A percentile compares a stretch with the other conserved stretches of the same genome.
Evolutionary conservation across 1,140 invertebrate species (phyloP).

Genomic region (Hypothenemus hampei): DNA sequence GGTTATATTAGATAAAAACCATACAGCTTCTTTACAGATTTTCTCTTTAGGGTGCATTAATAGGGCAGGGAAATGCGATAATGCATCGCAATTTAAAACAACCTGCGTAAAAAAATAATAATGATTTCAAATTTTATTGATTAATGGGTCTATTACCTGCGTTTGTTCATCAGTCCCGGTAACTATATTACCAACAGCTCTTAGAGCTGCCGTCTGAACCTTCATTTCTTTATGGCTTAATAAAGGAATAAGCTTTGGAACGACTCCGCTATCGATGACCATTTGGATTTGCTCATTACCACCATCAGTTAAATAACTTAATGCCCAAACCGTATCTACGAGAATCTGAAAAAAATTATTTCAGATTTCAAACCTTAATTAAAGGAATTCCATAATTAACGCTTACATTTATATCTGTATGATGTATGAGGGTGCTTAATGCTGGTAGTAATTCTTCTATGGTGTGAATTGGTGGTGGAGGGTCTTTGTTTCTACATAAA

Average conservation of each 20-base stretch:
- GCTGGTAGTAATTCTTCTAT: constrained; percentile 93
- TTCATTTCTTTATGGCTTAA: constrained; percentile 96
- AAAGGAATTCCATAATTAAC: too few relatives aligned
- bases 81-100: constrained; percentile 87
- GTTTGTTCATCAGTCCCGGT: constrained; percentile 99
- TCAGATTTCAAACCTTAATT: too few relatives aligned
- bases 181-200: constrained; percentile 98
- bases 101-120: constrained; percentile 49
- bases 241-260: constrained; percentile 90
- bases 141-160: too few relatives aligned
- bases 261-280: constrained; percentile 95
- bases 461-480: constrained; percentile 78
- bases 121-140: too few relatives aligned
- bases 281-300: constrained; percentile 99
- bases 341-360: constrained; percentile 68
- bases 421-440: constrained; percentile 88
- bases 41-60: constrained; percentile 85
- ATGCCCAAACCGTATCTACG: constrained; percentile 98
- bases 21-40: constrained; percentile 92
- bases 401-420: constrained; percentile 91
- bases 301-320: constrained; percentile 97
- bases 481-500: constrained; percentile 94
- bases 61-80: constrained; percentile 86
- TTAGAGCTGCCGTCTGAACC: constrained; percentile 92
- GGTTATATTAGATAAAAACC: constrained; percentile 99